Percentiles rank a stretch among this genome's conserved stretches.
These are phyloP conservation scores for Axinella damicornis DNA, from an alignment of 37 sponge, comb jelly and placozoan genomes.

Conservation along the genomic window DNA sequence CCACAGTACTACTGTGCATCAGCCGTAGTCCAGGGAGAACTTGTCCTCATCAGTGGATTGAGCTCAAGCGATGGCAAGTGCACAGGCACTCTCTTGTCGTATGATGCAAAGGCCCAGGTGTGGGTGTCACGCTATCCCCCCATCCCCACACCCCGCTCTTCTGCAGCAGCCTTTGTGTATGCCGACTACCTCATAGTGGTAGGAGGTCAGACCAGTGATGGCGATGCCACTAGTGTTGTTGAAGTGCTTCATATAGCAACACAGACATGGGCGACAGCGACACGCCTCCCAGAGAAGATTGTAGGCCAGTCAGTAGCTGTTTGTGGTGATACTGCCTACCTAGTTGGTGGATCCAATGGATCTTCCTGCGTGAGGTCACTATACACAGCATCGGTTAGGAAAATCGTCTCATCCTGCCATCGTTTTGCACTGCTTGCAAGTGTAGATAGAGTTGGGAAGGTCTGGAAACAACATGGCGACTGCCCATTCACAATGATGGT, in stretches of 20 bases:
- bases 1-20: constrained; percentile 59
- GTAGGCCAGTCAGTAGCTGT: constrained; percentile 36
- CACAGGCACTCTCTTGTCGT: constrained; percentile 30
- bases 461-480: constrained; percentile 41
- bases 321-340: constrained; percentile 19
- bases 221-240: constrained; percentile 2
- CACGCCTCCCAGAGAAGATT: constrained; percentile 23
- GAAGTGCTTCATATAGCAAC: constrained; percentile 46
- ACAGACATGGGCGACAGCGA: constrained; percentile 29
- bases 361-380: not conserved
- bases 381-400: not conserved
- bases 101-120: constrained; percentile 28
- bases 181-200: constrained; percentile 53
- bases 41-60: constrained; percentile 46
- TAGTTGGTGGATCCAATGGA: constrained; percentile 34
- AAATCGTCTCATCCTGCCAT: constrained; percentile 35
- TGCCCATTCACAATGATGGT: constrained; percentile 59
- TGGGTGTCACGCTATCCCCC: constrained; percentile 57
- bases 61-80: constrained; percentile 12
- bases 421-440: constrained; percentile 10
- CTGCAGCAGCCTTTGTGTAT: constrained; percentile 33
- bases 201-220: constrained; percentile 35
- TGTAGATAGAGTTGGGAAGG: not conserved
- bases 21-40: constrained; percentile 31
- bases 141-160: constrained; percentile 50